Conservation (phyloP, 2,797 vertebrate genomes). For the Harpagifer antarcticus region DNA sequence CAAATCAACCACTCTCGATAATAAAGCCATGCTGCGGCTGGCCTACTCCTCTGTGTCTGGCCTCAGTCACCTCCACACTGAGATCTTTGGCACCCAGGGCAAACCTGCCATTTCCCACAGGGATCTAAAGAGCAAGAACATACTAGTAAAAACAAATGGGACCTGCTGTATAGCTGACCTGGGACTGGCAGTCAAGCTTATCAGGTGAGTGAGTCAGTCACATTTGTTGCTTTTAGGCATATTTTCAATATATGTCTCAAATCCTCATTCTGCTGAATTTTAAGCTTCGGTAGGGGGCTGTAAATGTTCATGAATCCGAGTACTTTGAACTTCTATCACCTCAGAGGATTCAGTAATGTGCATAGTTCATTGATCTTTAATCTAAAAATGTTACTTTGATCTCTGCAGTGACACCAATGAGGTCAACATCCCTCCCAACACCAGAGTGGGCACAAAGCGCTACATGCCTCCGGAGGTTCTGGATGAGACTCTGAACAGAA, state of each 20-base stretch:
- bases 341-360: neutral
- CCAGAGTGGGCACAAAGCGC: constrained; percentile 95
- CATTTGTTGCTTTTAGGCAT: neutral
- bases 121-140: constrained; percentile 98
- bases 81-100: constrained; percentile 98
- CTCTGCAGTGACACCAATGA: constrained; percentile 93
- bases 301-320: constrained; percentile 3
- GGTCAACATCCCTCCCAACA: constrained; percentile 96
- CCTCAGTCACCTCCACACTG: constrained; percentile 95
- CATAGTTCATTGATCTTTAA: neutral
- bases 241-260: neutral
- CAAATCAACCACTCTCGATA: constrained; percentile 94
- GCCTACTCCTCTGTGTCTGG: constrained; percentile 95
- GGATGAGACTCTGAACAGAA: constrained; percentile 95
- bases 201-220: constrained; percentile 83
- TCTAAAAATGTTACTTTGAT: constrained; percentile 16
- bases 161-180: constrained; percentile 97
- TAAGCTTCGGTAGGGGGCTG: neutral
- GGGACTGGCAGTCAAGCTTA: constrained; percentile 96
- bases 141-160: constrained; percentile 96
- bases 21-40: constrained; percentile 91
- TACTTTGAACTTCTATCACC: neutral
- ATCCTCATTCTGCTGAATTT: neutral
- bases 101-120: constrained; percentile 97
- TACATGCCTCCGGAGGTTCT: constrained; percentile 98